Base-by-base conservation (phyloP, 37 sponge, comb jelly and placozoan genomes). In the Spongilla lacustris region DNA sequence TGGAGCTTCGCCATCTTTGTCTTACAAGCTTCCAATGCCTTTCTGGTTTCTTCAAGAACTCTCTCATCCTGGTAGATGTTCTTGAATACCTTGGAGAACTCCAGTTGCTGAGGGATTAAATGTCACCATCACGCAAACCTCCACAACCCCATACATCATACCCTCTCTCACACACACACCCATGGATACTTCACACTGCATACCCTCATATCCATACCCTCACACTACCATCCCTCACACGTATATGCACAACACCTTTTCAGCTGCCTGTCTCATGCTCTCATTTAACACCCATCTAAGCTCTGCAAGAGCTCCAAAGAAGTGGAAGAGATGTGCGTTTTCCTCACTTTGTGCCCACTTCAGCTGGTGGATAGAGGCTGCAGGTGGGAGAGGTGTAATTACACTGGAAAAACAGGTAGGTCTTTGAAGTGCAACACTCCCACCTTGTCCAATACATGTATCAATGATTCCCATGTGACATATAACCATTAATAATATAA, bases 241-340 rank as follows among this genome's bases (percentile, higher is more conserved):
- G 21, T 17, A 58, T 0, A 14, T 8, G 4, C 41, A 9, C 41
- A 13, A 28, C 69, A 85, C 85, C 78, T 77, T 85, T 26, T 85
- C 85, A 23, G 31, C 37, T 26, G 77, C 24, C 71, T 76, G 70
- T 37, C 67, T 50, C 11, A 38, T 29, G 24, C 38, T 28, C 48
- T 85, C 85, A 67, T 85, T 85, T 71, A 78, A 41, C 21, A 85
- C 36, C 85, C 85, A 85, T 11, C 69, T 85, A 32, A 87, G 50
- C 68, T 87, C 88, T 26, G 88, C 88, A 33, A 87, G 77, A 22
- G 70, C 70, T 12, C 88, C 81, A 81, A 87, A 87, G 66, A 87
- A 76, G 41, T 48, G 27, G 66, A 87, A 50, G 21, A 87, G n/a
- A 36, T 32, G 66, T 14, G 66, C 77, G 33, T 81, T 68, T 0